These are phyloP conservation scores for Rhopalosiphum padi DNA, from an alignment of 1,140 invertebrate species.

Conservation along the genomic window DNA sequence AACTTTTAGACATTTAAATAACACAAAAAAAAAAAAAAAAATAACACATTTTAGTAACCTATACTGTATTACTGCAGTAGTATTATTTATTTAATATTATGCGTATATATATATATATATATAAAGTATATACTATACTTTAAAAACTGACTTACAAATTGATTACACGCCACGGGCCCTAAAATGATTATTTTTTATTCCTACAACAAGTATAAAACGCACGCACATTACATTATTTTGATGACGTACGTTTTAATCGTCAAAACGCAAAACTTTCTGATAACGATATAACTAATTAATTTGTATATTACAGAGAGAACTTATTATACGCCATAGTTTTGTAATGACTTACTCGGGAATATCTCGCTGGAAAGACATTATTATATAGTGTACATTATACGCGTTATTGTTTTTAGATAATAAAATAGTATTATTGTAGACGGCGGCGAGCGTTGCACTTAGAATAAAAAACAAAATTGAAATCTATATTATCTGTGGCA, in stretches of 20 bases:
- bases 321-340: neutral
- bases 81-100: neutral
- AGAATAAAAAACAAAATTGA: neutral
- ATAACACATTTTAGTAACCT: neutral
- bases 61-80: too few relatives aligned
- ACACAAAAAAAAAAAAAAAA: neutral
- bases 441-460: neutral
- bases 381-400: neutral
- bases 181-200: neutral
- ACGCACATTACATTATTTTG: neutral
- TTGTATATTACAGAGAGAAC: neutral
- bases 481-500: neutral
- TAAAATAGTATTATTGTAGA: neutral
- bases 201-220: neutral
- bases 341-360: neutral
- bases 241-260: neutral
- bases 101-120: neutral
- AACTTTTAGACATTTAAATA: slow-evolving; percentile 11
- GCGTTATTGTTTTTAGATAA: neutral
- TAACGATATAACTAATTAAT: neutral
- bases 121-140: neutral
- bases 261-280: neutral
- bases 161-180: neutral
- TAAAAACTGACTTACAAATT: slow-evolving; percentile 20
- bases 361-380: neutral